phyloP scores from a whole-genome alignment of 2,797 vertebrate genomes.

The Rhinichthys osculus region DNA sequence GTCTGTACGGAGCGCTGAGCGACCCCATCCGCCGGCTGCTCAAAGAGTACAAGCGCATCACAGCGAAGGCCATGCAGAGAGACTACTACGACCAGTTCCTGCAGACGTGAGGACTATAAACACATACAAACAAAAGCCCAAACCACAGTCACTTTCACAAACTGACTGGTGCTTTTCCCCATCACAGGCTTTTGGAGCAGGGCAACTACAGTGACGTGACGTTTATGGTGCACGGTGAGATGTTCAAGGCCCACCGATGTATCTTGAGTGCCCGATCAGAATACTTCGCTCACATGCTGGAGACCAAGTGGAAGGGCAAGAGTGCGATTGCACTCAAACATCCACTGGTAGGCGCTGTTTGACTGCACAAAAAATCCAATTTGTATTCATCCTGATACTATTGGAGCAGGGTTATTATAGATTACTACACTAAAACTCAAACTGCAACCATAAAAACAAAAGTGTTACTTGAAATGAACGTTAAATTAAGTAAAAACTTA shows the following conservation, averaged over 20 bases:
- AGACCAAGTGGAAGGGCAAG: slow-evolving; percentile 94
- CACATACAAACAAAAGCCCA: not conserved
- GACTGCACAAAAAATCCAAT: not conserved
- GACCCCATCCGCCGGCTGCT: slow-evolving; percentile 89
- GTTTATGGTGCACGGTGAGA: slow-evolving; percentile 92
- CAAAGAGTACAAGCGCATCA: slow-evolving; percentile 94
- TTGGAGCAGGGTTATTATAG: not conserved
- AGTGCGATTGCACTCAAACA: slow-evolving; percentile 90
- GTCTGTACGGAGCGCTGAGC: slow-evolving; percentile 90
- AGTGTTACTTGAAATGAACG: not conserved
- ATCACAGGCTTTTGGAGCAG: slow-evolving; percentile 90
- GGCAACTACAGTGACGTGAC: slow-evolving; percentile 88
- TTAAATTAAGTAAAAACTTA: not conserved
- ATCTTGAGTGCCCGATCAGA: slow-evolving; percentile 89
- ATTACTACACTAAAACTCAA: not conserved
- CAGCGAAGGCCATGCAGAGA: slow-evolving; percentile 86
- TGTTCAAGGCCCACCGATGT: slow-evolving; percentile 90
- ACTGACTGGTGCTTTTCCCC: not conserved
- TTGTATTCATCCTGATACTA: not conserved
- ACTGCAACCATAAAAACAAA: no score
- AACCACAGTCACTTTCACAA: not conserved
- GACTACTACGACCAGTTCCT: slow-evolving; percentile 93
- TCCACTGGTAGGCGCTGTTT: slow-evolving; percentile 86
- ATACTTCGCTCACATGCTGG: slow-evolving; percentile 95
- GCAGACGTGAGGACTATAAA: slow-evolving; percentile 81